Conservation (phyloP, 2,888 invertebrate species). For the Automeris io region DNA sequence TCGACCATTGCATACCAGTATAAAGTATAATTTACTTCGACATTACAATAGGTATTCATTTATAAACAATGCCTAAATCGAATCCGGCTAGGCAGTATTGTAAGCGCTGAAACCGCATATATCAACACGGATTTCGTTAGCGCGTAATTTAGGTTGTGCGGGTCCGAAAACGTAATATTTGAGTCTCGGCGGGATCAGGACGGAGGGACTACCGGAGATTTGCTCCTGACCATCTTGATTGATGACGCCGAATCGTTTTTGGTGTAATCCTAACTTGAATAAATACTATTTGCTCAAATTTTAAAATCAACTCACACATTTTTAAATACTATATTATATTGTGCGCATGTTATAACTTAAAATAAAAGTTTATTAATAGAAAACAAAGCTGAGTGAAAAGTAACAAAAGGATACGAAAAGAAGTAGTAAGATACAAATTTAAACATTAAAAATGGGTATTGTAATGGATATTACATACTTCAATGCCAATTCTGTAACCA, state of each 20-base stretch:
- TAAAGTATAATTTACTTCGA: neutral
- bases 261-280: constrained; percentile 6
- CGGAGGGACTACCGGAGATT: constrained; percentile 30
- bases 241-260: constrained; percentile 26
- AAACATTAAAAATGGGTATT: too few relatives aligned
- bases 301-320: neutral
- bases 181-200: constrained; percentile 21
- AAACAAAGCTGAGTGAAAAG: too few relatives aligned
- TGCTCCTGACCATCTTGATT: constrained; percentile 35
- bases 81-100: neutral
- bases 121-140: constrained; percentile 20
- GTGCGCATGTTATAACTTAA: too few relatives aligned
- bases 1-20: neutral
- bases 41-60: too few relatives aligned
- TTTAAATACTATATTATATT: too few relatives aligned
- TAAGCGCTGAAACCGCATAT: constrained; percentile 13
- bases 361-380: too few relatives aligned
- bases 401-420: too few relatives aligned
- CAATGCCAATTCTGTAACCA: too few relatives aligned
- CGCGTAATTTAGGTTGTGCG: constrained; percentile 3
- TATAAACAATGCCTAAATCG: neutral
- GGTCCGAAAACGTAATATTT: constrained; percentile 11
- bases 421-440: too few relatives aligned
- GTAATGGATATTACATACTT: too few relatives aligned
- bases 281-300: constrained; percentile 7